Conservation (phyloP, 2,113 vertebrate species). For the Psilopogon haemacephalus region DNA sequence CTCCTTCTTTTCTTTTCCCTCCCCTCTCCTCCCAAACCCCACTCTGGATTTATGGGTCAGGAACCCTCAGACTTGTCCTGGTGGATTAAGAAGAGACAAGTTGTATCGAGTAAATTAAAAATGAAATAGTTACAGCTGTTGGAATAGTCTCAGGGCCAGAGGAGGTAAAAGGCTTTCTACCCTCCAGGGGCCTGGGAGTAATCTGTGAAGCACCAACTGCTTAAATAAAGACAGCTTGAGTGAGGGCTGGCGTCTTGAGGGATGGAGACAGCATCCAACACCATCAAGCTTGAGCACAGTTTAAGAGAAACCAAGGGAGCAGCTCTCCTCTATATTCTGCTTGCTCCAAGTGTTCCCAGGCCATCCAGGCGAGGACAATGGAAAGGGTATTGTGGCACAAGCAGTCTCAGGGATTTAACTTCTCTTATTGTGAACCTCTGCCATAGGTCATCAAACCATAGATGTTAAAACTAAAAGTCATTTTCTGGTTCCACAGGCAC, state of each 20-base stretch:
- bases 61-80: constrained; percentile 69
- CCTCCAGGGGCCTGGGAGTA: neutral
- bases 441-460: neutral
- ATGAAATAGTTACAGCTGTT: constrained; percentile 67
- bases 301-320: neutral
- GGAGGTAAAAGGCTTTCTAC: constrained; percentile 12
- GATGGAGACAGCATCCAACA: neutral
- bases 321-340: neutral
- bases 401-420: neutral
- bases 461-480: neutral
- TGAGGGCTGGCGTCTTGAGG: neutral
- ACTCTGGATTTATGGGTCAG: constrained; percentile 62
- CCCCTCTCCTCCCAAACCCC: neutral
- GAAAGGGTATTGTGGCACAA: neutral
- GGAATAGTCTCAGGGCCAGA: constrained; percentile 16
- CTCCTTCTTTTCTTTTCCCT: neutral
- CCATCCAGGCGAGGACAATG: neutral
- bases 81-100: constrained; percentile 77
- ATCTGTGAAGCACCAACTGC: neutral
- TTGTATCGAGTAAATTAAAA: constrained; percentile 58
- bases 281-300: fast-evolving
- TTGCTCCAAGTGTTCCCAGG: neutral
- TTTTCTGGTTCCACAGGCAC: neutral
- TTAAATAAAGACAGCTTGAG: neutral
- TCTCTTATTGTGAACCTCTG: neutral